Evolutionary conservation across 2,888 invertebrate species (phyloP).

Genomic region (Eilema griseolum): DNA sequence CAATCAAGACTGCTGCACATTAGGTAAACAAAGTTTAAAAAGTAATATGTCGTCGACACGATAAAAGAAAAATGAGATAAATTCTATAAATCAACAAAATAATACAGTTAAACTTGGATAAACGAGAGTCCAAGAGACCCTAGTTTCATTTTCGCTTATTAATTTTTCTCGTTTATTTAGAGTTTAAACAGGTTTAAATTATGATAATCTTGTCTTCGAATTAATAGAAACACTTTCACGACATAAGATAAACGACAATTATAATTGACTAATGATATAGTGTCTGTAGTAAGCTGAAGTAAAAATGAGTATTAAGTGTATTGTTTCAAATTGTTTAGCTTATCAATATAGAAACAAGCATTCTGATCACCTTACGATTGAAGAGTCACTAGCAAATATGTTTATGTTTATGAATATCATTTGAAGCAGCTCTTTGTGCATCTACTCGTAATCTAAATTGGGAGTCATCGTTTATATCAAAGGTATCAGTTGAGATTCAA

Average conservation of each 20-base stretch:
- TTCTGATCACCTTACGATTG: neutral
- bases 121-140: too few relatives aligned
- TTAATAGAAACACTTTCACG: neutral
- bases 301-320: neutral
- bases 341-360: neutral
- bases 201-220: neutral
- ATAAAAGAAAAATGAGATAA: too few relatives aligned
- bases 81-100: too few relatives aligned
- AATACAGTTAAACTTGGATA: too few relatives aligned
- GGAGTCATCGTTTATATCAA: constrained; percentile 1
- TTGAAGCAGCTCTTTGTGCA: neutral
- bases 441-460: neutral
- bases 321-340: constrained; percentile 12
- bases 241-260: neutral
- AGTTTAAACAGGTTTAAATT: too few relatives aligned
- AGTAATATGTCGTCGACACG: too few relatives aligned
- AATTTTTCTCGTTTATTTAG: too few relatives aligned
- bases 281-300: neutral
- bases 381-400: neutral
- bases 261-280: too few relatives aligned
- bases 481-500: neutral
- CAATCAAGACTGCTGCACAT: too few relatives aligned
- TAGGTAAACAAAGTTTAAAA: too few relatives aligned
- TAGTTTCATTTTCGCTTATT: too few relatives aligned
- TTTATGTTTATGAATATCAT: constrained; percentile 1